Evolutionary conservation across 2,888 invertebrate genomes (phyloP).

Genomic region (Ditylenchus weischeri): DNA sequence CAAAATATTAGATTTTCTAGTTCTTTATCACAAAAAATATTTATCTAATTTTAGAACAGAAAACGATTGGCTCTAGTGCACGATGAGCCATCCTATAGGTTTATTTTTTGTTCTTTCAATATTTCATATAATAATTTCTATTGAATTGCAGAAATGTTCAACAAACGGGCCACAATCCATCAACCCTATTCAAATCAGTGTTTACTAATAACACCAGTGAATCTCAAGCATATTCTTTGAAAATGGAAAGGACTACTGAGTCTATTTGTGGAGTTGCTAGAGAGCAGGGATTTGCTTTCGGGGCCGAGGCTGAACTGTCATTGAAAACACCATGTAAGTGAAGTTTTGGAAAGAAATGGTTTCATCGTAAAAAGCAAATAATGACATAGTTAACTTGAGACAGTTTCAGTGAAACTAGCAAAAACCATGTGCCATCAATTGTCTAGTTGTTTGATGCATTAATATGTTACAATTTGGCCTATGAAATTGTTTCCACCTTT

Average conservation of each 20-base stretch:
- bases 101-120: no score
- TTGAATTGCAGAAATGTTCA: constrained; percentile 37
- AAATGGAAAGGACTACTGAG: constrained; percentile 58
- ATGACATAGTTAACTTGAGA: no score
- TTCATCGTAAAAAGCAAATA: no score
- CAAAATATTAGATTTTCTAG: no score
- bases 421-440: no score
- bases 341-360: no score
- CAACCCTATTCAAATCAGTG: constrained; percentile 58
- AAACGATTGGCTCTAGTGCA: constrained; percentile 47
- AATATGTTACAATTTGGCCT: no score
- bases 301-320: constrained; percentile 61
- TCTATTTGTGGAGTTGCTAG: constrained; percentile 51
- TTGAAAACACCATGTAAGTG: constrained; percentile 61
- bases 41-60: constrained; percentile 48
- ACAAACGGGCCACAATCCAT: constrained; percentile 55
- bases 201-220: constrained; percentile 58
- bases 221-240: constrained; percentile 58
- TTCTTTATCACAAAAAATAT: no score
- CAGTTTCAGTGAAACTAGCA: no score
- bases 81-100: constrained; percentile 54
- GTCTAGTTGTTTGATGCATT: no score
- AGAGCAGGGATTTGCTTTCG: constrained; percentile 59
- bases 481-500: no score
- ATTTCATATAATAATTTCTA: no score